phyloP scores from a whole-genome alignment of 2,797 vertebrate genomes.

The Pangasius sanitwongsei region DNA sequence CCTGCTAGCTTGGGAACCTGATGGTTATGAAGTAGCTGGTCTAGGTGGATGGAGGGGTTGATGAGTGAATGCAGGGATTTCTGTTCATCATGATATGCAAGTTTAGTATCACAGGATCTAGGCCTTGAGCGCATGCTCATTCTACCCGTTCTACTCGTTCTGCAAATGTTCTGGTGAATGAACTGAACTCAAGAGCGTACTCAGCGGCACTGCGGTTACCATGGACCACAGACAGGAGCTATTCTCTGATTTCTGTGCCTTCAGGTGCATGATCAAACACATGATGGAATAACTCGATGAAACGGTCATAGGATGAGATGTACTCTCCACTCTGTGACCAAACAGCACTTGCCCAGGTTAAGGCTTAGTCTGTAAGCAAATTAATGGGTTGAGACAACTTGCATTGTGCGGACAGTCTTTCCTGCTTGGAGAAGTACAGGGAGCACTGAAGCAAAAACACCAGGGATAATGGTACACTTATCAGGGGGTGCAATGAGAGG shows the following conservation, averaged over 20 bases:
- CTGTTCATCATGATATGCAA: neutral
- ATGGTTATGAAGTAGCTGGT: neutral
- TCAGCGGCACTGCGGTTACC: neutral
- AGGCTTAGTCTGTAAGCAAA: neutral
- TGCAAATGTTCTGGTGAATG: too few species aligned
- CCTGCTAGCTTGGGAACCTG: neutral
- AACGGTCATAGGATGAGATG: too few species aligned
- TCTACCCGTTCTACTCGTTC: too few species aligned
- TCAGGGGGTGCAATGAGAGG: neutral
- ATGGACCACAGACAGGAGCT: neutral
- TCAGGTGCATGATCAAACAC: too few species aligned
- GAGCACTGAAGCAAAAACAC: too few species aligned
- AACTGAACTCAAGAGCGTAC: neutral
- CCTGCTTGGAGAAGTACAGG: neutral
- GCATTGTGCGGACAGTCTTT: neutral
- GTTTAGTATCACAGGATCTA: neutral
- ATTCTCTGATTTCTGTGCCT: too few species aligned
- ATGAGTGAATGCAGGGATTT: neutral
- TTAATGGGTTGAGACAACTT: neutral
- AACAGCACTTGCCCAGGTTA: too few species aligned
- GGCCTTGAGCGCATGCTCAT: neutral
- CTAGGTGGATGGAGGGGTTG: neutral
- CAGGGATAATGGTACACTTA: neutral
- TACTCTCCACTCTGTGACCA: too few species aligned
- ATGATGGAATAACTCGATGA: too few species aligned